Percentiles rank a stretch among this genome's conserved stretches.
These are phyloP conservation scores for Anas platyrhynchos DNA, from an alignment of 2,113 vertebrate species.

Conservation along the genomic window DNA sequence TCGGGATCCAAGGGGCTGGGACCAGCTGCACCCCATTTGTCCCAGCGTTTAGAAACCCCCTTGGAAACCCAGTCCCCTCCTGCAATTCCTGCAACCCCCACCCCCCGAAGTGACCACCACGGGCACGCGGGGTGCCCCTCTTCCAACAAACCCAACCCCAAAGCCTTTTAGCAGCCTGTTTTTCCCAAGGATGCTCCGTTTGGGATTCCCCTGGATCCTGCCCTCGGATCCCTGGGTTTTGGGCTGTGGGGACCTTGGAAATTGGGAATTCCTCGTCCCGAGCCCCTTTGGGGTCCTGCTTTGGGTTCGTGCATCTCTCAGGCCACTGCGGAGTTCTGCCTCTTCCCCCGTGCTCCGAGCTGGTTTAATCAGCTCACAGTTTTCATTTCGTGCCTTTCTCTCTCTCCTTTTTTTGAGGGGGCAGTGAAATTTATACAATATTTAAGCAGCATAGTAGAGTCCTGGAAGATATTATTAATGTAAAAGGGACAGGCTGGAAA, in stretches of 20 bases:
- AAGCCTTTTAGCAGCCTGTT: background rate
- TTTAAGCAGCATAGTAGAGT: slow-evolving; percentile 81
- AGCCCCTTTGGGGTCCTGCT: rapidly evolving
- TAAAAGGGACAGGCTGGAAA: slow-evolving; percentile 92
- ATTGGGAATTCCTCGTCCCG: rapidly evolving
- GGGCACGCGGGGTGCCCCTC: background rate
- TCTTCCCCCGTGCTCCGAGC: background rate
- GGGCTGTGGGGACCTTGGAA: background rate
- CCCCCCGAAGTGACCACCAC: rapidly evolving
- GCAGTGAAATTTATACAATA: slow-evolving; percentile 86
- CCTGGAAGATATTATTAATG: slow-evolving; percentile 87
- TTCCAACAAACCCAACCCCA: background rate
- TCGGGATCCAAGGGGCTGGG: background rate
- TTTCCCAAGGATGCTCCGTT: background rate
- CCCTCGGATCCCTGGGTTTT: background rate
- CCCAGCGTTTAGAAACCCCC: rapidly evolving
- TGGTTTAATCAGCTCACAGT: slow-evolving; percentile 67
- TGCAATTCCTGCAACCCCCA: rapidly evolving
- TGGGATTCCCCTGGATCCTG: background rate
- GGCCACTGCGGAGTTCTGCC: background rate
- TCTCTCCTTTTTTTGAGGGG: slow-evolving; percentile 72
- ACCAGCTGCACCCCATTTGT: rapidly evolving
- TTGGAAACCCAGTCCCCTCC: background rate
- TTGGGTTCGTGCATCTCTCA: background rate
- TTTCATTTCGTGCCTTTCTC: slow-evolving; percentile 66